phyloP scores from a whole-genome alignment of 2,888 invertebrate species.

The Trichogramma dendrolimi region DNA sequence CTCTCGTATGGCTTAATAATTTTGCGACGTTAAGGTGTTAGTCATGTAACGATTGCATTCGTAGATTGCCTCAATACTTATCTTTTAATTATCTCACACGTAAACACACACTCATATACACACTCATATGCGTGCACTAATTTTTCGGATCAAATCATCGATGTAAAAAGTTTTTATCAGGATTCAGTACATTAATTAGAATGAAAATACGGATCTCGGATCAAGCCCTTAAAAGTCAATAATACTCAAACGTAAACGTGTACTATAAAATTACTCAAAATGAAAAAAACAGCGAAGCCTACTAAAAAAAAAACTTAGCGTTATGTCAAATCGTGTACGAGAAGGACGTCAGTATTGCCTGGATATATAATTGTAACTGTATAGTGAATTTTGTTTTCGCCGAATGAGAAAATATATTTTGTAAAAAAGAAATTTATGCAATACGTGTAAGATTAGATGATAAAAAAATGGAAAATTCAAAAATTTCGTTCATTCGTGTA shows the following conservation, averaged over 20 bases:
- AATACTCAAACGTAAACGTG: slow-evolving; percentile 21
- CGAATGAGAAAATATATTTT: slow-evolving; percentile 26
- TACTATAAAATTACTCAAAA: not conserved
- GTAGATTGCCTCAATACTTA: not conserved
- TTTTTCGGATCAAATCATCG: no score
- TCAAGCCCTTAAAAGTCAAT: slow-evolving; percentile 23
- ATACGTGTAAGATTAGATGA: not conserved
- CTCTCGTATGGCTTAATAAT: slow-evolving; percentile 6
- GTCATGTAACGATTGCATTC: not conserved
- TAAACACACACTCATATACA: no score
- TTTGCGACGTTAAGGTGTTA: not conserved
- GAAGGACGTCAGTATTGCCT: slow-evolving; percentile 27
- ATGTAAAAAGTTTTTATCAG: no score
- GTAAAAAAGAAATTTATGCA: slow-evolving; percentile 3
- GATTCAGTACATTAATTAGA: no score
- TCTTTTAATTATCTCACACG: no score
- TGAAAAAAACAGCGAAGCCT: slow-evolving; percentile 13
- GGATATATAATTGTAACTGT: slow-evolving; percentile 10
- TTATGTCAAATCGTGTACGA: slow-evolving; percentile 15
- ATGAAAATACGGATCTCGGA: not conserved
- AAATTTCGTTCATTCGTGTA: no score
- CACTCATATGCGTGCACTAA: no score
- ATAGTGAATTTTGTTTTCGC: slow-evolving; percentile 11
- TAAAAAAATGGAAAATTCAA: no score
- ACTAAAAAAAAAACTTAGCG: slow-evolving; percentile 1